phyloP scores from a whole-genome alignment of 2,113 vertebrate genomes.

The Charina bottae region DNA sequence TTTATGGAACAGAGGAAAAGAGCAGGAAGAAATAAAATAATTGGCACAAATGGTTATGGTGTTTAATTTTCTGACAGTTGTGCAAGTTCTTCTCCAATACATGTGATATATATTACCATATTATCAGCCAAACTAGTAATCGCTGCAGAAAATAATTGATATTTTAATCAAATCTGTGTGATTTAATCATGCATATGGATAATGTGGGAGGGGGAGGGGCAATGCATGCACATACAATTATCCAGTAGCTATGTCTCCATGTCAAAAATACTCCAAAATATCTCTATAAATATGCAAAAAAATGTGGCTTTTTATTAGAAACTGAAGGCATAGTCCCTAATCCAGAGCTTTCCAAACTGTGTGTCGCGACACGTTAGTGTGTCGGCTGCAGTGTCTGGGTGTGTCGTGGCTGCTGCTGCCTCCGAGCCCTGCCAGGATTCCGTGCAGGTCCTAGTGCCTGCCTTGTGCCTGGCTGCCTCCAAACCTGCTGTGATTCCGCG shows the following conservation, averaged over 20 bases:
- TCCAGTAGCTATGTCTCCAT: background rate
- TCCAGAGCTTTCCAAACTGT: too few species aligned
- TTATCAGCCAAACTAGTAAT: slow-evolving; percentile 17
- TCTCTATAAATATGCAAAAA: background rate
- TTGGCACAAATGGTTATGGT: slow-evolving; percentile 65
- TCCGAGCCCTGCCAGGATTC: too few species aligned
- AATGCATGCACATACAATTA: background rate
- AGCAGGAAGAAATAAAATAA: slow-evolving; percentile 53
- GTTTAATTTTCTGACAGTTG: slow-evolving; percentile 55
- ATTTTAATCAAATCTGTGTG: background rate
- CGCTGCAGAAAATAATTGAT: slow-evolving; percentile 18
- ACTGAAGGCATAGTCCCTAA: background rate
- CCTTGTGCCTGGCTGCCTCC: too few species aligned
- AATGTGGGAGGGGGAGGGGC: background rate
- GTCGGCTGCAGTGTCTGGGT: too few species aligned
- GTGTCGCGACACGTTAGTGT: too few species aligned
- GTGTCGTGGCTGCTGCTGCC: too few species aligned
- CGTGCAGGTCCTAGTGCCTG: too few species aligned
- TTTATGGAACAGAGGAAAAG: slow-evolving; percentile 55
- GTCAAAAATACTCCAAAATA: background rate
- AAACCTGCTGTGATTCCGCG: too few species aligned
- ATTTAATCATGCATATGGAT: background rate
- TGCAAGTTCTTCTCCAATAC: slow-evolving; percentile 35
- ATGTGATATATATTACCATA: slow-evolving; percentile 17
- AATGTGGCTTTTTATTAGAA: background rate